phyloP scores from a whole-genome alignment of 2,888 invertebrate species.

The Nemoura dubitans region DNA sequence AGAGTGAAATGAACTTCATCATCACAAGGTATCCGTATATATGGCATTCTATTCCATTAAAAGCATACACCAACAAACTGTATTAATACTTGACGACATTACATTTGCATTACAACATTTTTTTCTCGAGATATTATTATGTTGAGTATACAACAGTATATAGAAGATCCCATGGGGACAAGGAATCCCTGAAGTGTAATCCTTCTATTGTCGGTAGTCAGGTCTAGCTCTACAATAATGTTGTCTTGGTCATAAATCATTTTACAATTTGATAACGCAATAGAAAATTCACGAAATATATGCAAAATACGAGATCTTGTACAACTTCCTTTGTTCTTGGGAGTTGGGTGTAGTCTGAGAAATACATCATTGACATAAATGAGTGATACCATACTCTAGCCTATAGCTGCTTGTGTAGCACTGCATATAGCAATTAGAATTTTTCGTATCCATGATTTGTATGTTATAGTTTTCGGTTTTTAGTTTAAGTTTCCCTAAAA shows the following conservation, averaged over 20 bases:
- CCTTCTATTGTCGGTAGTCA: conserved; percentile 23
- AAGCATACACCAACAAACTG: neutral
- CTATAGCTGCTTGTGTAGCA: no score
- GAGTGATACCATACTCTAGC: no score
- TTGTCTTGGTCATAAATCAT: conserved; percentile 21
- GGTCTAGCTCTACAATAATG: neutral
- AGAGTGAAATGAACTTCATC: neutral
- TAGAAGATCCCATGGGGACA: neutral
- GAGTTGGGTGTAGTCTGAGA: no score
- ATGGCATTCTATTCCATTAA: neutral
- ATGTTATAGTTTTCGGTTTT: no score
- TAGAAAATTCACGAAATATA: conserved; percentile 1
- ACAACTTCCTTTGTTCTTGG: neutral
- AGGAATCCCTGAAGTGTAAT: conserved; percentile 15
- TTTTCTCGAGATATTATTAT: neutral
- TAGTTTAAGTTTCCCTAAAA: no score
- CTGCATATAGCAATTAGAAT: no score
- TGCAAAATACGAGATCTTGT: neutral
- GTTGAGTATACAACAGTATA: conserved; percentile 14
- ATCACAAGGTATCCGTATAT: neutral
- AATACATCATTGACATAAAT: no score
- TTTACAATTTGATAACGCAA: neutral
- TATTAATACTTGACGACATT: conserved; percentile 12
- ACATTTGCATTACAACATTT: neutral
- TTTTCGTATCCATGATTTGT: no score